Evolutionary conservation across 2,113 vertebrate genomes (phyloP), one percentile per base, ranked within the genome.

Genomic region (Phalacrocorax pelagicus): DNA sequence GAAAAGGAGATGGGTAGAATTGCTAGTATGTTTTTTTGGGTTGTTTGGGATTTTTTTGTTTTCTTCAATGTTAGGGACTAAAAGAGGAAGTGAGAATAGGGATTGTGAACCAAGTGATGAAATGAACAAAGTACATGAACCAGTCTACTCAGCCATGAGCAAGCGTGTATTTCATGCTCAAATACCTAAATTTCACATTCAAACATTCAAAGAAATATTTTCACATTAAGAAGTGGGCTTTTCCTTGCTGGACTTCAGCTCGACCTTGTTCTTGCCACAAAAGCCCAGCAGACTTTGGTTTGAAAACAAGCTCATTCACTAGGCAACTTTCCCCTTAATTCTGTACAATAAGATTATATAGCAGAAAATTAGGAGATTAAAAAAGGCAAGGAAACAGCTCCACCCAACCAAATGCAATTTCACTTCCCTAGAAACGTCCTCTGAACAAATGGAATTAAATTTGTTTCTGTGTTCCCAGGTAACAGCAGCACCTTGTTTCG

Each of bases 381-480:
- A 82, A 85, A 79, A 86, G 66, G n/a, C 61, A 91, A 82, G 55
- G 38, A 71, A 93, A 85, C 47, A 91, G 77, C 42, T 47, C 47
- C 69, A 78, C 80, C 69, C 86, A 94, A 80, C 5, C 40, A 96
- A 97, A 92, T 46, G 65, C 44, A 82, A 94, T 89, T 91, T 94
- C 51, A 80, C 74, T 66, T 88, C 62, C 55, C 29, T 80, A 62
- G 44, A 90, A 90, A 95, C 32, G 26, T 81, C 71, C 77, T 65
- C 38, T 44, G 67, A 94, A 88, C 34, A 92, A 95, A 83, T 5
- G 19, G 73, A 95, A 95, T 91, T 92, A 40, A 93, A 93, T 85
- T 91, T 97, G 62, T 59, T 87, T 40, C 85, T 92, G 47, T 62
- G 74, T 92, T 94, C 73, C 65, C 88, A 96, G 83, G 92, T 96